Evolutionary conservation across 2,797 vertebrate genomes (phyloP), one percentile per base, ranked within the genome.

Genomic region (Phrynocephalus guinanensis): DNA sequence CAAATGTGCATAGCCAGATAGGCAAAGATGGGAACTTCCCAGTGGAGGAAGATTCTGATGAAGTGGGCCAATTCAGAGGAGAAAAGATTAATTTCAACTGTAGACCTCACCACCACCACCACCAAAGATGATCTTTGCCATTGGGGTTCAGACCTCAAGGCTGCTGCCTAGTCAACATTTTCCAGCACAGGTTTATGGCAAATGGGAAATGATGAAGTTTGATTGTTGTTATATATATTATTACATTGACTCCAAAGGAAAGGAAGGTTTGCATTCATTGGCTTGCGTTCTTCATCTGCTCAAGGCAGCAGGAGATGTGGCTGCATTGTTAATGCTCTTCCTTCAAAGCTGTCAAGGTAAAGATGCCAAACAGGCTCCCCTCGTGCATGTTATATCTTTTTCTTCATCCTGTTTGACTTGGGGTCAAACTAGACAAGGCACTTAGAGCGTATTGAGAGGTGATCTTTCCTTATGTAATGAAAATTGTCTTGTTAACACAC

Each of bases 11-110:
- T 26, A 70, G 76, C 77, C 76, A 84, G 82, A 75, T 84, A 73
- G 56, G 73, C 84, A 89, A 73, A 80, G 76, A 79, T 44, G 60
- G 78, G 82, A 56, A 84, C 77, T 75, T 76, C 56, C 77, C 88
- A 86, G 63, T 20, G 33, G 3, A 70, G 48, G 78, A 90, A 84
- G 71, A 84, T 63, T 38, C 50, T 87, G 82, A 63, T 82, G 63
- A 60, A 87, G 38, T 26, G 20, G 82, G 44, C 75, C 70, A 68
- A 52, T 10, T 28, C 73, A 73, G 67, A 83, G n/a, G 67, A 75
- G 76, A 10, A 82, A 52, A 81, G 38, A 85, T 11, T 56, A 44
- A 81, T 75, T 85, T 85, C 26, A 50, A 30, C n/a, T 44, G 3
- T 78, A 79, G 3, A 38, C 8, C 26, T 44, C 38, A 44, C 38